phyloP scores from a whole-genome alignment of 2,113 vertebrate species.

The Canis aureus region DNA sequence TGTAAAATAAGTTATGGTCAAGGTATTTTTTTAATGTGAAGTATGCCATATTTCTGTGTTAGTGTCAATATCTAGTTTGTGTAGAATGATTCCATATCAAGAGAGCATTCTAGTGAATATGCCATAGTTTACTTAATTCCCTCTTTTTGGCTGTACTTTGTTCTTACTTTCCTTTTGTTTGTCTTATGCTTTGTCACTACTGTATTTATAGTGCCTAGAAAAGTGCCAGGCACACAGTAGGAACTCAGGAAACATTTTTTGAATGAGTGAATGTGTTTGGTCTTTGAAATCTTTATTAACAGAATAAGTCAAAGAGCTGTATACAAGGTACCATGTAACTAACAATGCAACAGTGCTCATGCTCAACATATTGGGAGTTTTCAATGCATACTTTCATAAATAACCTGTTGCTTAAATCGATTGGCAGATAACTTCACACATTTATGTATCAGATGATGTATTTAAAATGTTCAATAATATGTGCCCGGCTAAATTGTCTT shows the following conservation, averaged over 20 bases:
- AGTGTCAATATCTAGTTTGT: not conserved
- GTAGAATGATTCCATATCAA: not conserved
- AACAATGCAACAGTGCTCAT: not conserved
- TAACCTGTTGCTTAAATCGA: not conserved
- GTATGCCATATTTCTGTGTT: not conserved
- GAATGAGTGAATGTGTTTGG: not conserved
- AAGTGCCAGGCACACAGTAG: not conserved
- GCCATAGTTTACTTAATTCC: not conserved
- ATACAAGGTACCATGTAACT: not conserved
- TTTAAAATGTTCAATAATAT: not conserved
- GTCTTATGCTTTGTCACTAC: not conserved
- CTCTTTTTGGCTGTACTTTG: not conserved
- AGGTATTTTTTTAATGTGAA: not conserved
- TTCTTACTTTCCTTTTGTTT: not conserved
- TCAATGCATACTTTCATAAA: not conserved
- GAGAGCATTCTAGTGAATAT: not conserved
- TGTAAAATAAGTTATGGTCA: not conserved
- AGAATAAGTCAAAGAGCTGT: not conserved
- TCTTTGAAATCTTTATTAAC: not conserved
- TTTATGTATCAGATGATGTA: not conserved
- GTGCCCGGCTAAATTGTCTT: not conserved
- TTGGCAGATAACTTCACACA: not conserved
- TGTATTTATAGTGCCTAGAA: not conserved
- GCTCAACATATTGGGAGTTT: not conserved
- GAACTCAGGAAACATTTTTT: not conserved